Evolutionary conservation across 2,113 vertebrate species (phyloP), one percentile per base, ranked within the genome.

Genomic region (Mastomys coucha): DNA sequence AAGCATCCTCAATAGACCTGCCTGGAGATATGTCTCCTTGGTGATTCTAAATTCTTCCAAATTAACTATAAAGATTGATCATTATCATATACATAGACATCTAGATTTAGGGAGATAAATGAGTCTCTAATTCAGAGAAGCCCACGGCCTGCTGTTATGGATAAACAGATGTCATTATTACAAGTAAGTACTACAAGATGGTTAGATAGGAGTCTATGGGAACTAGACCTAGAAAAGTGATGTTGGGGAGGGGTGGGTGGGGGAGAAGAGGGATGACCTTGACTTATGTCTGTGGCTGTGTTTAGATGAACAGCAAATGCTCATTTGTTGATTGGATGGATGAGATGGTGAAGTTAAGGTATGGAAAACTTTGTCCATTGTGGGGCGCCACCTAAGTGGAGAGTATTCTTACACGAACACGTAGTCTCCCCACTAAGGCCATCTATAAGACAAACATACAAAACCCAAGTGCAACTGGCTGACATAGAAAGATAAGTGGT

Each of bases 41-140:
- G 9, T 20, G n/a, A 89, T 75, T 70, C 72, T 89, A 75, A 75
- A 42, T 75, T 28, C 24, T 58, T 26, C 70, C 16, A 39, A 58
- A 5, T 75, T 89, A 19, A 39, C 87, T 31, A 26, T 33, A 70
- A 73, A 42, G 69, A 75, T 19, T 28, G 5, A 42, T 90, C 39
- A 33, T 69, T 85, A 63, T 26, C 51, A 26, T 69, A 19, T 76
- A n/a, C 45, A 80, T 73, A 20, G 67, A 51, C 17, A 89, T 49
- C 58, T 39, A 49, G 58, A 81, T 73, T 88, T 63, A 20, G 72
- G 24, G 36, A 20, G 36, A 42, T 91, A 65, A 94, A 89, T 51
- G 77, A 33, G 84, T 67, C 67, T 94, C 8, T 93, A 87, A 89
- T 91, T 96, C 89, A 92, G 51, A 89, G 56, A 45, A 70, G 2